phyloP scores from a whole-genome alignment of 2,888 invertebrate species.

The Plusia festucae region DNA sequence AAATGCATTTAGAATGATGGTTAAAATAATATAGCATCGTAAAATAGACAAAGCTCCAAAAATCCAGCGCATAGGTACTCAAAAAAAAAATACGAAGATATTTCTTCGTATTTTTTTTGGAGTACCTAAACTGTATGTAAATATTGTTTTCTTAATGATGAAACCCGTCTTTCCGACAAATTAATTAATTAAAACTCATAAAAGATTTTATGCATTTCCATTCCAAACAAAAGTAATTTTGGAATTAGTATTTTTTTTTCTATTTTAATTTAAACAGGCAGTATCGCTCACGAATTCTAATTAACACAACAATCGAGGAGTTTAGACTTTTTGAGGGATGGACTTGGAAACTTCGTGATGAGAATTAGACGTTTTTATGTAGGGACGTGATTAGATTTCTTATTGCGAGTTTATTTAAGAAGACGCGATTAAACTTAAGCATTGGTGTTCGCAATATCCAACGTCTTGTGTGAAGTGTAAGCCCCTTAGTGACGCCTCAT shows the following conservation, averaged over 20 bases:
- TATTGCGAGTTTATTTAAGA: slow-evolving; percentile 45
- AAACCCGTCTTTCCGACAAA: background rate
- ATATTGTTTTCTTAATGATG: background rate
- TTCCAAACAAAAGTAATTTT: slow-evolving; percentile 45
- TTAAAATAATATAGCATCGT: too few species aligned
- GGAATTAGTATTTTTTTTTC: slow-evolving; percentile 36
- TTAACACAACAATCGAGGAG: slow-evolving; percentile 59
- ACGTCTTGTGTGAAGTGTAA: background rate
- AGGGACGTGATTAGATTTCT: slow-evolving; percentile 52
- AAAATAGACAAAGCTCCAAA: too few species aligned
- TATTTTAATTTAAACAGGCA: slow-evolving; percentile 50
- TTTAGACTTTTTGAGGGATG: slow-evolving; percentile 55
- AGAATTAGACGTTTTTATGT: slow-evolving; percentile 56
- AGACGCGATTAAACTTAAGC: slow-evolving; percentile 27
- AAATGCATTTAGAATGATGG: too few species aligned
- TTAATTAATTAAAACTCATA: slow-evolving; percentile 36
- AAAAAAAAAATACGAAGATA: too few species aligned
- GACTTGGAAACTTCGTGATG: slow-evolving; percentile 56
- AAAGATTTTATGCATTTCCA: slow-evolving; percentile 38
- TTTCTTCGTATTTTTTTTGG: too few species aligned
- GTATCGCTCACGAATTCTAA: slow-evolving; percentile 57
- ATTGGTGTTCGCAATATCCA: slow-evolving; percentile 16
- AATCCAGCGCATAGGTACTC: too few species aligned
- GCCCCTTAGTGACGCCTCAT: background rate
- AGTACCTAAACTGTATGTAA: too few species aligned